Evolutionary conservation across 1,140 invertebrate species (phyloP).

Genomic region (Drosophila kikkawai): DNA sequence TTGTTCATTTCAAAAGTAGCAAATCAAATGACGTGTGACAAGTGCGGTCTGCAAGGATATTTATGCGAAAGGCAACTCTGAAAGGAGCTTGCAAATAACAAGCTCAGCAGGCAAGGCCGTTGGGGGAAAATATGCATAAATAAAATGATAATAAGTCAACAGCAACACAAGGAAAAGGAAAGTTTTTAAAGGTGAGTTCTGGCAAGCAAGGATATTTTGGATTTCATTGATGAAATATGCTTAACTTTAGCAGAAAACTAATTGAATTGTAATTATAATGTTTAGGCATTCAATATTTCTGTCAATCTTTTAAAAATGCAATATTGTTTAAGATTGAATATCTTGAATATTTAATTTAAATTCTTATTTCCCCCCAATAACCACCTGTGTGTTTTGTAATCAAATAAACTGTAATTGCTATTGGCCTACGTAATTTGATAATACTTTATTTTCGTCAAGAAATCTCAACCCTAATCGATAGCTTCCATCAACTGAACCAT

Average conservation of each 20-base stretch:
- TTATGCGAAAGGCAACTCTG: conserved; percentile 46
- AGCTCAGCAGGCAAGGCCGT: conserved; percentile 30
- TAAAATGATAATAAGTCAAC: conserved; percentile 39
- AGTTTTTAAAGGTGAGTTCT: not conserved
- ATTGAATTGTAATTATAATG: not conserved
- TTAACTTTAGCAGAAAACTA: not conserved
- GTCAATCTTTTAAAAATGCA: too few species aligned
- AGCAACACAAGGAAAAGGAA: not conserved
- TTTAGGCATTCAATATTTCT: not conserved
- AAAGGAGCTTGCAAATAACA: conserved; percentile 23
- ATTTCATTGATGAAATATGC: not conserved
- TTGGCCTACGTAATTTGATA: not conserved
- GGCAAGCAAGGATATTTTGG: not conserved
- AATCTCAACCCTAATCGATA: not conserved
- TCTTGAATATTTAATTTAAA: not conserved
- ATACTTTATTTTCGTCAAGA: not conserved
- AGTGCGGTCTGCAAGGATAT: conserved; percentile 64
- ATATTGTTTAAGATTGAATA: too few species aligned
- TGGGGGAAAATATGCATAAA: conserved; percentile 28
- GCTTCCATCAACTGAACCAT: not conserved
- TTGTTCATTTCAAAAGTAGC: conserved; percentile 66
- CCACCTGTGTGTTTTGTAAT: fast-evolving
- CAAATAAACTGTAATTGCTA: not conserved
- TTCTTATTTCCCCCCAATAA: too few species aligned
- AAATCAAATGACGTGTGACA: conserved; percentile 80